Evolutionary conservation across 2,888 invertebrate species (phyloP), one percentile per base, ranked within the genome.

Genomic region (Rhagonycha lutea): DNA sequence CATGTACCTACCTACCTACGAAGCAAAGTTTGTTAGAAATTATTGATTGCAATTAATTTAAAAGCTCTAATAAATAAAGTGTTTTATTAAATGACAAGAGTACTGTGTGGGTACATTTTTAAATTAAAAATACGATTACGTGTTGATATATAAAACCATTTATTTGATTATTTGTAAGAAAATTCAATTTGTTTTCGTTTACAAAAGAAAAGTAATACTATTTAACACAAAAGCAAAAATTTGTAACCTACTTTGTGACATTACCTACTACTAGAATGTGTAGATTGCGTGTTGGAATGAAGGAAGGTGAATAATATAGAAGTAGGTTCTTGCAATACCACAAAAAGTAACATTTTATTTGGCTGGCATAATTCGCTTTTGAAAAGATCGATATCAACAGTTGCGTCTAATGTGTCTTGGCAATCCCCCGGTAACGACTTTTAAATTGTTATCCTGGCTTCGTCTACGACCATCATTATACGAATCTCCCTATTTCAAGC

Each of bases 401-500:
- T 85, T 86, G 86, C 83, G 83, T 84, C 85, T 86, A 86, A 86
- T 86, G 86, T 85, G 85, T 85, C 83, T 83, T 82, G 84, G 82
- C 84, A 84, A 85, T 85, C 84, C 83, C 81, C 82, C 83, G 81
- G 85, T 86, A 86, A 86, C 85, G 86, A 86, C 85, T 86, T 86
- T 86, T 85, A 86, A 86, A 86, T 86, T 86, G 85, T 84, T 84
- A 84, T 84, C 83, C 82, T 83, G 82, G 79, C 80, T 81, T 73
- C 74, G 74, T 71, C 79, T 75, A 78, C 75, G 74, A 78, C 78
- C 75, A 79, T 73, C 76, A 76, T 78, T 78, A 78, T 78, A 75
- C 78, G 74, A 78, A 79, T 75, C 76, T 78, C 78, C 74, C 68
- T 78, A 70, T 75, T 73, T 72, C 75, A 70, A 75, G 77, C 73